phyloP scores from a whole-genome alignment of 1,140 invertebrate species.

The Heliconius hermathena region DNA sequence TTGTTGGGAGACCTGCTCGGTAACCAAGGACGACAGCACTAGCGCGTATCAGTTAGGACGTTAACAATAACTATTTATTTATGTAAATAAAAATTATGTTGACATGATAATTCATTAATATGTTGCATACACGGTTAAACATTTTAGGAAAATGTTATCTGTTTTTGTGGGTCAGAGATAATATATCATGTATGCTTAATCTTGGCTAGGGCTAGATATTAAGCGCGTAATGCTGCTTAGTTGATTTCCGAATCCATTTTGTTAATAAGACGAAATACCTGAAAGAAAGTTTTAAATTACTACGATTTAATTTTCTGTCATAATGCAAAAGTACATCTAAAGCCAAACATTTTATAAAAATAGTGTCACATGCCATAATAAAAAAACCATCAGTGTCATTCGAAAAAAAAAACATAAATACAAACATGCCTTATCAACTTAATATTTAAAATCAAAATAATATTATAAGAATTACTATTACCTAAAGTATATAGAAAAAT shows the following conservation, averaged over 20 bases:
- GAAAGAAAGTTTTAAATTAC: slow-evolving; percentile 27
- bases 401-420: neutral
- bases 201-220: neutral
- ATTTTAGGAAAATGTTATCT: too few relatives aligned
- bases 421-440: neutral
- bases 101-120: too few relatives aligned
- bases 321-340: neutral
- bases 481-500: neutral
- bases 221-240: neutral
- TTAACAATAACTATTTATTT: neutral
- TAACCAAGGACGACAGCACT: slow-evolving; percentile 17
- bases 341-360: neutral
- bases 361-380: neutral
- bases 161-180: too few relatives aligned
- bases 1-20: slow-evolving; percentile 30
- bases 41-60: neutral
- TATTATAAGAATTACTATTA: neutral
- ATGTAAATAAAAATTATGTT: too few relatives aligned
- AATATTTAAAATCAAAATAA: neutral
- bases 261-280: slow-evolving; percentile 55
- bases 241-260: slow-evolving; percentile 3
- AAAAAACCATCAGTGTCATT: neutral
- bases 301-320: neutral
- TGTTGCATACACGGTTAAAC: too few relatives aligned
- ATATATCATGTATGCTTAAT: neutral